Conservation (phyloP, 2,113 vertebrate species). For the Amphiprion percula region DNA sequence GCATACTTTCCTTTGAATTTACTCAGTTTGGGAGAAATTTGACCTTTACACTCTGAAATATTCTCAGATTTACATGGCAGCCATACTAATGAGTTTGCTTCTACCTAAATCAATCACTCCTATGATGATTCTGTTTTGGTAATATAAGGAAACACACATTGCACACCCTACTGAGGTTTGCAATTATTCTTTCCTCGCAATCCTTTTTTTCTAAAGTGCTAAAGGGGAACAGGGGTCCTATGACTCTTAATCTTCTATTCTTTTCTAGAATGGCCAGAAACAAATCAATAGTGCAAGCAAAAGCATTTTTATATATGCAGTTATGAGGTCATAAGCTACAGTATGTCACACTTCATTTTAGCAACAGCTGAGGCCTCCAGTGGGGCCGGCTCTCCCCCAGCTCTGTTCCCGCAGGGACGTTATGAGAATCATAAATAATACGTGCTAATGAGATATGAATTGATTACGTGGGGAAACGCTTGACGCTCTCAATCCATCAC, state of each 20-base stretch:
- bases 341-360: conserved; percentile 98
- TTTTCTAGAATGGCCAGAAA: conserved; percentile 86
- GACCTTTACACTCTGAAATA: conserved; percentile 74
- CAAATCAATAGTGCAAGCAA: conserved; percentile 91
- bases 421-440: conserved; percentile 98
- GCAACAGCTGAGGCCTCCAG: conserved; percentile 91
- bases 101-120: conserved; percentile 32
- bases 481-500: conserved; percentile 95
- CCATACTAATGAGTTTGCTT: conserved; percentile 32
- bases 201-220: conserved; percentile 63
- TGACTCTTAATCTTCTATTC: conserved; percentile 80
- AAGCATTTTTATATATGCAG: conserved; percentile 96
- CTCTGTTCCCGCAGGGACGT: conserved; percentile 86
- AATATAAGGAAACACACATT: conserved; percentile 82
- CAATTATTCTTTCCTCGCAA: conserved; percentile 82
- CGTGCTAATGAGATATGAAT: conserved; percentile 97
- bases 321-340: conserved; percentile 99
- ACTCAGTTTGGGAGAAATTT: neutral
- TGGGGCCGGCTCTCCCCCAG: conserved; percentile 57
- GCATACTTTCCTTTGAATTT: neutral
- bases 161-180: conserved; percentile 27
- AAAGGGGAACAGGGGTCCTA: conserved; percentile 56
- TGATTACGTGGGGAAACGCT: conserved; percentile 93
- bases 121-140: conserved; percentile 88
- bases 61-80: conserved; percentile 46